Percentiles rank a stretch among this genome's conserved stretches.
phyloP scores from a whole-genome alignment of 2,113 vertebrate species.

The Pseudorhombus dupliciocellatus region DNA sequence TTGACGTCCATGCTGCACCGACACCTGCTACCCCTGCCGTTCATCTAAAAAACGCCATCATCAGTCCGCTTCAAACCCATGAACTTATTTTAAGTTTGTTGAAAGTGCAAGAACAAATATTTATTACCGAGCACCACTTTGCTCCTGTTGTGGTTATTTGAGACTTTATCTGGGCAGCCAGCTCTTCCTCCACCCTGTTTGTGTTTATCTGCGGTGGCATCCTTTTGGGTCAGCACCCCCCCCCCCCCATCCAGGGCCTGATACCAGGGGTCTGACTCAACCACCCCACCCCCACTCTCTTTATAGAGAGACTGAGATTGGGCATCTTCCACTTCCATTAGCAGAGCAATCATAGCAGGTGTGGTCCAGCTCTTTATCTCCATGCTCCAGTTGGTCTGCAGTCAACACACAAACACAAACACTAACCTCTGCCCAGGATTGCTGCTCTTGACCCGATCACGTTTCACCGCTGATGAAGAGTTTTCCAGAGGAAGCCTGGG shows the following conservation, averaged over 20 bases:
- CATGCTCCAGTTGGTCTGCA: conserved; percentile 13
- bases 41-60: neutral
- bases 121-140: neutral
- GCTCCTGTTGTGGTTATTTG: neutral
- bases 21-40: conserved; percentile 31
- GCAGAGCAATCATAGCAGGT: conserved; percentile 44
- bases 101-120: neutral
- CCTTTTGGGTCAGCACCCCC: neutral
- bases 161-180: conserved; percentile 23
- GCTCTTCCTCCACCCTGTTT: conserved; percentile 30
- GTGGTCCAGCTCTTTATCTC: conserved; percentile 47
- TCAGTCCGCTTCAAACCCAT: too few species aligned
- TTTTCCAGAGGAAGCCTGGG: neutral
- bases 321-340: neutral
- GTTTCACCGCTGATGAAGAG: neutral
- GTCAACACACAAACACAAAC: conserved; percentile 33
- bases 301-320: neutral
- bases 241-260: neutral
- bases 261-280: conserved; percentile 19
- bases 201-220: conserved; percentile 22
- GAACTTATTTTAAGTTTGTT: too few species aligned
- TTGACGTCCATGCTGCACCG: conserved; percentile 15
- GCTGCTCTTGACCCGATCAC: conserved; percentile 1
- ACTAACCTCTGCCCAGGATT: neutral
- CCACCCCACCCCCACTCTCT: neutral